phyloP scores from a whole-genome alignment of 2,888 invertebrate species.

The Drosophila vallismaia region DNA sequence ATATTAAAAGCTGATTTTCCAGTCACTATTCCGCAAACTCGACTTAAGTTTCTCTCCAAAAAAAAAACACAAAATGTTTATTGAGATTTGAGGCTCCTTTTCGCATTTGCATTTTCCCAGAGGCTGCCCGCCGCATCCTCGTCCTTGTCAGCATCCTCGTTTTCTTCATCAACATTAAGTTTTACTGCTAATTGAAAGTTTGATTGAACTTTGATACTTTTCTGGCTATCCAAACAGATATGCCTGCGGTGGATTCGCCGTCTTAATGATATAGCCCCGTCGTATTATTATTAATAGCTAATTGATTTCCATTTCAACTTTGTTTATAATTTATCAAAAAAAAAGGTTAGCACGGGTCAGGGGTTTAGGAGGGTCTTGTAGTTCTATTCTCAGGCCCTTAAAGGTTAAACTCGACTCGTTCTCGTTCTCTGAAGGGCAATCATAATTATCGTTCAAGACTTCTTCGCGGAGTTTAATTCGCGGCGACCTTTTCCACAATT shows the following conservation, averaged over 20 bases:
- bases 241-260: slow-evolving; percentile 36
- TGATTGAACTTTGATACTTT: slow-evolving; percentile 43
- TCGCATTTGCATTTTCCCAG: slow-evolving; percentile 39
- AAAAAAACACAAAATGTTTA: slow-evolving; percentile 16
- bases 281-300: slow-evolving; percentile 72
- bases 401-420: slow-evolving; percentile 40
- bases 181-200: slow-evolving; percentile 75
- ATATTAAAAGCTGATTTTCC: slow-evolving; percentile 25
- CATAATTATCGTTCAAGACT: slow-evolving; percentile 68
- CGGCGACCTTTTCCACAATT: slow-evolving; percentile 28
- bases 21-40: slow-evolving; percentile 18
- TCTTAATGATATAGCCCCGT: slow-evolving; percentile 45
- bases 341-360: slow-evolving; percentile 30
- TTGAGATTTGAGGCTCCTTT: slow-evolving; percentile 13
- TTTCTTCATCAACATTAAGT: slow-evolving; percentile 49
- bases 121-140: slow-evolving; percentile 8
- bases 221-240: neutral
- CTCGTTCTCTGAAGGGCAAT: slow-evolving; percentile 65
- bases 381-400: slow-evolving; percentile 45
- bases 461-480: slow-evolving; percentile 29
- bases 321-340: slow-evolving; percentile 64
- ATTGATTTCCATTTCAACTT: slow-evolving; percentile 62
- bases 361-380: slow-evolving; percentile 23
- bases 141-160: neutral
- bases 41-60: slow-evolving; percentile 17